These are phyloP conservation scores for Urophycis tenuis DNA, from an alignment of 2,797 vertebrate genomes.

Conservation along the genomic window DNA sequence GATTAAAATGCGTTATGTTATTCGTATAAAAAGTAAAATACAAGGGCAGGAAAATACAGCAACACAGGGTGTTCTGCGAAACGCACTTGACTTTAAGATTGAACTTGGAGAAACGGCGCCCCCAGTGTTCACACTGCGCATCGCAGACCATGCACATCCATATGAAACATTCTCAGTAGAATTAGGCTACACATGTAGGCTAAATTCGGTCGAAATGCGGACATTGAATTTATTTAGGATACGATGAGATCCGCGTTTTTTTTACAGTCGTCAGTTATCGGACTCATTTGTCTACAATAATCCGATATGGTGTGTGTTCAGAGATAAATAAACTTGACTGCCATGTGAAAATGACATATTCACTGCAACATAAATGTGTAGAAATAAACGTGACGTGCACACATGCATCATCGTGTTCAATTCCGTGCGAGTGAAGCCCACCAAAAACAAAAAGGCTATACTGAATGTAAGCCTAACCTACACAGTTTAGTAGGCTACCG, in stretches of 20 bases:
- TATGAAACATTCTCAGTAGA: neutral
- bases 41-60: neutral
- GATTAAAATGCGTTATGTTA: neutral
- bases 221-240: neutral
- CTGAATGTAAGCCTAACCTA: neutral
- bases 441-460: neutral
- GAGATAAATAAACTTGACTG: neutral
- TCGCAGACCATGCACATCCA: neutral
- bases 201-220: neutral
- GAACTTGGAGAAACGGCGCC: conserved; percentile 40
- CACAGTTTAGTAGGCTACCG: neutral
- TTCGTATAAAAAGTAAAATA: neutral
- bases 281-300: neutral
- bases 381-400: neutral
- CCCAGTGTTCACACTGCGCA: neutral
- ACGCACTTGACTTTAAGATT: conserved; percentile 31
- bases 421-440: neutral
- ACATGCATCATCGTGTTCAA: neutral
- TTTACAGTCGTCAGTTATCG: neutral
- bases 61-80: neutral
- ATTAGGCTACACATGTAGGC: neutral
- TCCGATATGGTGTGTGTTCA: neutral
- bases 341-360: neutral
- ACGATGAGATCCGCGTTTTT: neutral
- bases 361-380: neutral